phyloP scores from a whole-genome alignment of 2,888 invertebrate genomes.

The Neoaliturus tenellus region DNA sequence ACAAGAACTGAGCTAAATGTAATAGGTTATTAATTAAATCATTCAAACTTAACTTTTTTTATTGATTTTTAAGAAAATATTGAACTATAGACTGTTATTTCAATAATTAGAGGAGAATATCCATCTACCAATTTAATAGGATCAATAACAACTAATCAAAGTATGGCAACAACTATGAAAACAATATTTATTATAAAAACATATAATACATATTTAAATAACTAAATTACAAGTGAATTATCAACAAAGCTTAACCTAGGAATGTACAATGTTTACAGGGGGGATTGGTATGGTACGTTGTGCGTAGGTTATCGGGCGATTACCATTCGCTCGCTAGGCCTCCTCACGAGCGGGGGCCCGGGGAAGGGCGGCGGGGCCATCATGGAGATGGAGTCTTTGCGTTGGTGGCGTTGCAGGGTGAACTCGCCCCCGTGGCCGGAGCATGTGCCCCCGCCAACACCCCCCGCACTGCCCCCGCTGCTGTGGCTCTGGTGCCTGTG shows the following conservation, averaged over 20 bases:
- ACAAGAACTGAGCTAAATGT: too few species aligned
- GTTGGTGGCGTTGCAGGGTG: slow-evolving; percentile 43
- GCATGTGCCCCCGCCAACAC: slow-evolving; percentile 45
- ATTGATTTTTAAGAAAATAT: too few species aligned
- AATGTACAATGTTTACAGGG: slow-evolving; percentile 44
- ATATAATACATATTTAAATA: slow-evolving; percentile 51
- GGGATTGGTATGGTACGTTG: background rate
- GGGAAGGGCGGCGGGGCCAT: slow-evolving; percentile 42
- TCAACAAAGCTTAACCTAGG: slow-evolving; percentile 1
- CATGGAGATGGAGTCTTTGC: slow-evolving; percentile 42
- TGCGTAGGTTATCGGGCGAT: slow-evolving; percentile 46
- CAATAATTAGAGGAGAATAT: too few species aligned
- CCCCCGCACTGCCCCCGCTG: slow-evolving; percentile 56
- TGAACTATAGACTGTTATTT: too few species aligned
- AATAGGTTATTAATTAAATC: too few species aligned
- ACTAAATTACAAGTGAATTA: slow-evolving; percentile 46
- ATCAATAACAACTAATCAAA: too few species aligned
- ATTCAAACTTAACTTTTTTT: too few species aligned
- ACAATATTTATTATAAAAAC: slow-evolving; percentile 37
- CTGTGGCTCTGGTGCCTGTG: slow-evolving; percentile 71
- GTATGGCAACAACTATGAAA: slow-evolving; percentile 23
- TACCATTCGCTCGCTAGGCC: slow-evolving; percentile 55
- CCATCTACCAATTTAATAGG: too few species aligned
- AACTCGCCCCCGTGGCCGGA: slow-evolving; percentile 52
- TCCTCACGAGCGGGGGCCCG: slow-evolving; percentile 37